Conservation (phyloP, 2,797 vertebrate genomes). For the Chiloscyllium punctatum region DNA sequence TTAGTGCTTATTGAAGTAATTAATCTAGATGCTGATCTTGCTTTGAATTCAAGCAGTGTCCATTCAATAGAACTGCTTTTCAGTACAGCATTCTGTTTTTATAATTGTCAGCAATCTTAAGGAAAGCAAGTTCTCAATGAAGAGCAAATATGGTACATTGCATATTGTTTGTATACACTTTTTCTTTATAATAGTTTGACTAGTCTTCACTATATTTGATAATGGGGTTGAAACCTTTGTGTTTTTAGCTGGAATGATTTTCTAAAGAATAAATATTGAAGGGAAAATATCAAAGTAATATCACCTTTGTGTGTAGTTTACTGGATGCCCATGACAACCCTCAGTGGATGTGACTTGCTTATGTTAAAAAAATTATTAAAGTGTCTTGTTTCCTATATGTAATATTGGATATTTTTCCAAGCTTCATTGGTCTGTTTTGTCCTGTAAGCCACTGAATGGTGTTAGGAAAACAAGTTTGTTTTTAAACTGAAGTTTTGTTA, state of each 20-base stretch:
- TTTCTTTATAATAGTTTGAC: background rate
- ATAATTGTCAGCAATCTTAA: conserved; percentile 7
- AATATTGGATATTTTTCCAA: background rate
- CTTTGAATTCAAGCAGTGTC: background rate
- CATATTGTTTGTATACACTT: background rate
- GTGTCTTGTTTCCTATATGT: background rate
- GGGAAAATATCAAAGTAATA: background rate
- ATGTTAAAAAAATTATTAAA: background rate
- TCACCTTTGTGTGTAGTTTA: background rate
- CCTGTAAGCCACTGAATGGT: background rate
- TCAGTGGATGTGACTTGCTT: background rate
- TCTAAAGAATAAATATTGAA: conserved; percentile 13
- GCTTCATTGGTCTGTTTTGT: background rate
- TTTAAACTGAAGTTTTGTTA: background rate
- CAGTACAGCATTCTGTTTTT: background rate
- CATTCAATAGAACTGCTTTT: conserved; percentile 10
- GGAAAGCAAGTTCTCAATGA: conserved; percentile 8
- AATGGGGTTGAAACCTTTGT: background rate
- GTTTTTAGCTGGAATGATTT: background rate
- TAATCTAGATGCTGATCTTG: background rate
- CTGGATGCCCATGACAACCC: background rate
- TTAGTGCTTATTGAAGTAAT: background rate
- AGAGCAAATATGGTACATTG: background rate
- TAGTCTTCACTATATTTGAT: background rate
- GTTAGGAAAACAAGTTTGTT: background rate